These are phyloP conservation scores for Grallaria varia DNA, from an alignment of 2,113 vertebrate genomes.

Conservation along the genomic window DNA sequence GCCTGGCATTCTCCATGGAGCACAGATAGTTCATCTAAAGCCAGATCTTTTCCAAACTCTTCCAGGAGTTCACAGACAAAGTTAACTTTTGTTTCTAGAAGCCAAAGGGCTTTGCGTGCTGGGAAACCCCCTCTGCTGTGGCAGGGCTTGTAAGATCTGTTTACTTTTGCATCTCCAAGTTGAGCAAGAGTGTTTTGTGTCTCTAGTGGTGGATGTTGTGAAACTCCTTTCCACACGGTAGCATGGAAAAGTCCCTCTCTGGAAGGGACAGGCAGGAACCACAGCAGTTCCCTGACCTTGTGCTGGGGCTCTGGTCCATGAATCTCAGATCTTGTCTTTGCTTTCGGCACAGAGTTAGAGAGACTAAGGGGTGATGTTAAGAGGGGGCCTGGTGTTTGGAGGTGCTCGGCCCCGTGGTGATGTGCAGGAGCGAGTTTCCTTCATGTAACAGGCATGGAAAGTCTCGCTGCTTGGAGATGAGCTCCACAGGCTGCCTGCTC, in stretches of 20 bases:
- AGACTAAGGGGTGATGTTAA: neutral
- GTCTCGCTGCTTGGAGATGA: neutral
- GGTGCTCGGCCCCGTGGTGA: neutral
- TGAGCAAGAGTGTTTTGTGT: neutral
- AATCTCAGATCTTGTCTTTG: neutral
- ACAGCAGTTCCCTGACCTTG: fast-evolving
- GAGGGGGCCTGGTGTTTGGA: neutral
- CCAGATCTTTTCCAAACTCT: neutral
- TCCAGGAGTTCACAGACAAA: neutral
- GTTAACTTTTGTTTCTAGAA: neutral
- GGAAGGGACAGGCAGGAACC: neutral
- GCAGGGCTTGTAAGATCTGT: neutral
- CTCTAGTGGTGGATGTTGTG: neutral
- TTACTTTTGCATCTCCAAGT: conserved; percentile 5
- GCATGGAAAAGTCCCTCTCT: neutral
- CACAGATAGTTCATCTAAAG: neutral
- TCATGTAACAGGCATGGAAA: neutral
- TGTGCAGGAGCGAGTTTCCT: neutral
- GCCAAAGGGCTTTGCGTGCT: neutral
- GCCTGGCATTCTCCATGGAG: neutral
- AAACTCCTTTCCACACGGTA: neutral
- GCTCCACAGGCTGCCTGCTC: neutral
- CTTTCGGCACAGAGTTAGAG: neutral
- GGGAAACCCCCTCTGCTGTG: neutral
- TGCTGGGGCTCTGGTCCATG: fast-evolving